Evolutionary conservation across 2,113 vertebrate species (phyloP).

Genomic region (Eclectus roratus): DNA sequence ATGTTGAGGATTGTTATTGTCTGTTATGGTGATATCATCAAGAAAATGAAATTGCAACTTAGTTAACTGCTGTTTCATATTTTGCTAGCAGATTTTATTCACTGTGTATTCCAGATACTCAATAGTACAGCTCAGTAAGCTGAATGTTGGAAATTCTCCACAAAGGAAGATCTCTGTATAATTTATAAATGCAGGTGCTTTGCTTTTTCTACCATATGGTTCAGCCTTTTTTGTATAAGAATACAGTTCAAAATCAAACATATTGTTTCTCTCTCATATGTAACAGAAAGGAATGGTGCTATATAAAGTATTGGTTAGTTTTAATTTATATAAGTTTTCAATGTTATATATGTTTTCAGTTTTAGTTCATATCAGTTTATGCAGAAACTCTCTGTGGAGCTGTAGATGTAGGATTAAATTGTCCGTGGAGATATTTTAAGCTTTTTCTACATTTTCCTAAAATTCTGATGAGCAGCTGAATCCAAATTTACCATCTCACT

Average conservation of each 20-base stretch:
- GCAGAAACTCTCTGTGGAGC: neutral
- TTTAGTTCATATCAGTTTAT: neutral
- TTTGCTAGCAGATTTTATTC: constrained; percentile 25
- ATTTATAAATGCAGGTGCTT: constrained; percentile 5
- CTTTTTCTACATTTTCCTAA: neutral
- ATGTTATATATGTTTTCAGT: neutral
- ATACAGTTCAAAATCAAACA: neutral
- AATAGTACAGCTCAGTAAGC: neutral
- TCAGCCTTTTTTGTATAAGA: neutral
- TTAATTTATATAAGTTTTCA: neutral
- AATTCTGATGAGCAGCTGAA: neutral
- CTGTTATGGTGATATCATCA: neutral
- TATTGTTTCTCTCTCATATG: neutral
- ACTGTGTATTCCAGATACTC: neutral
- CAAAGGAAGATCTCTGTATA: neutral
- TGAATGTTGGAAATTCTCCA: neutral
- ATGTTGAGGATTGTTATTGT: neutral
- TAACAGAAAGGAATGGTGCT: neutral
- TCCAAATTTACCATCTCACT: neutral
- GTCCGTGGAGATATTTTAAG: neutral
- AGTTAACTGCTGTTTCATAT: neutral
- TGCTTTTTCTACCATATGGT: neutral
- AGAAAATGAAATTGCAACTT: neutral
- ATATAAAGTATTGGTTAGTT: neutral
- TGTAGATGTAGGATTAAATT: neutral